A percentile compares a stretch with the other conserved stretches of the same genome.
These are phyloP conservation scores for Serripes groenlandicus DNA, from an alignment of 2,888 invertebrate species.

Conservation along the genomic window DNA sequence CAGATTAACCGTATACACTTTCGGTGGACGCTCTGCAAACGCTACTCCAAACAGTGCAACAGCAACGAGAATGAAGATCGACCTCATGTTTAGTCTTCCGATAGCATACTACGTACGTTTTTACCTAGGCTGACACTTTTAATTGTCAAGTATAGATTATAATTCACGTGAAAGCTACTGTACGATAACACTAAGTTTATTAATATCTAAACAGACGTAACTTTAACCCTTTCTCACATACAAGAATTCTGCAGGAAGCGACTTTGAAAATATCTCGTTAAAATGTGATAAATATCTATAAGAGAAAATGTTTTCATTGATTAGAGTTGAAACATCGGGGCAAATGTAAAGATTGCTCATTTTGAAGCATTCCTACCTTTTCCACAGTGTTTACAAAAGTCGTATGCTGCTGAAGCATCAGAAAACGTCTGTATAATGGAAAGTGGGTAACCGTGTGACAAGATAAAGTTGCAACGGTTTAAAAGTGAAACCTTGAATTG, in stretches of 20 bases:
- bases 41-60: not conserved
- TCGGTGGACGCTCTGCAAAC: not conserved
- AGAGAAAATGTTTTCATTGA: too few relatives aligned
- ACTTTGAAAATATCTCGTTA: too few relatives aligned
- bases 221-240: too few relatives aligned
- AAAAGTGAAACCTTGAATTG: not conserved
- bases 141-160: not conserved
- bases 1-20: conserved; percentile 13
- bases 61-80: not conserved
- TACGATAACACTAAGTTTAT: too few relatives aligned
- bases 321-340: not conserved
- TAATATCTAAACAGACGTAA: too few relatives aligned
- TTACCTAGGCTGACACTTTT: not conserved
- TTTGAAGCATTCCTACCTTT: not conserved
- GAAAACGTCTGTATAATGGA: too few relatives aligned
- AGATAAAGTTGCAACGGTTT: not conserved
- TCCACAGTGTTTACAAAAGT: not conserved
- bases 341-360: not conserved
- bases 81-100: not conserved
- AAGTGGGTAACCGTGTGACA: too few relatives aligned
- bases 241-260: too few relatives aligned
- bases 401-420: not conserved
- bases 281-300: too few relatives aligned
- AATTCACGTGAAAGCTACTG: too few relatives aligned
- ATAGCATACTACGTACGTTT: not conserved